Base-by-base conservation (phyloP, 2,888 invertebrate species). In the Bunonema sp. region DNA sequence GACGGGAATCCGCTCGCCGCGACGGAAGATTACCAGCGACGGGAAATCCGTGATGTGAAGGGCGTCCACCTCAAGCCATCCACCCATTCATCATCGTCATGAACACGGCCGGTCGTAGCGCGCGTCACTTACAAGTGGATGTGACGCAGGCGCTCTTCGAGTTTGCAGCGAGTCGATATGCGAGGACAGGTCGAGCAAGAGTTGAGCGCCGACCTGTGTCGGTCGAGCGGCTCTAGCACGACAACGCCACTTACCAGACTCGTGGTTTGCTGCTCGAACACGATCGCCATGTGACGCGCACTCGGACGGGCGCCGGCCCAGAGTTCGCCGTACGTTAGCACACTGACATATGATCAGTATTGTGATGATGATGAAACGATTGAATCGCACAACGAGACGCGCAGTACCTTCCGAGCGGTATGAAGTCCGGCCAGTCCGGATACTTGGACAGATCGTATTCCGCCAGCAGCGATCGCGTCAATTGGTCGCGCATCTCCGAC, bases 11-110 rank as follows among this genome's bases (percentile, higher is more conserved):
- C 52, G 46, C 34, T 64, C 57, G 37, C 63, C 65, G 30, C 56
- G 42, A 28, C 52, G 56, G 48, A 62, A 65, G 26, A 65, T 52
- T 2, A 59, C 65, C 28, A 65, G 21, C 5, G 62, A 57, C 23
- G 65, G 65, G 42, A 60, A 65, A 43, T 65, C 65, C 22, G 49
- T 51, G 15, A 65, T 54, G 42, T 61, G 59, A 26, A 65, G 49
- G 1, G 57, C 58, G 21, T 59, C 57, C 4, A 49, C 58, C n/a
- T n/a, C n/a, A n/a, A n/a, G n/a, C n/a, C n/a, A n/a, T n/a, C n/a
- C n/a, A n/a, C n/a, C n/a, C n/a, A n/a, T n/a, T n/a, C n/a, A n/a
- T n/a, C n/a, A n/a, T n/a, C n/a, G n/a, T n/a, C n/a, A n/a, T n/a
- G n/a, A n/a, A n/a, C n/a, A n/a, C n/a, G n/a, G n/a, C n/a, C n/a